phyloP scores from a whole-genome alignment of 2,113 vertebrate genomes.

The Numenius arquata region DNA sequence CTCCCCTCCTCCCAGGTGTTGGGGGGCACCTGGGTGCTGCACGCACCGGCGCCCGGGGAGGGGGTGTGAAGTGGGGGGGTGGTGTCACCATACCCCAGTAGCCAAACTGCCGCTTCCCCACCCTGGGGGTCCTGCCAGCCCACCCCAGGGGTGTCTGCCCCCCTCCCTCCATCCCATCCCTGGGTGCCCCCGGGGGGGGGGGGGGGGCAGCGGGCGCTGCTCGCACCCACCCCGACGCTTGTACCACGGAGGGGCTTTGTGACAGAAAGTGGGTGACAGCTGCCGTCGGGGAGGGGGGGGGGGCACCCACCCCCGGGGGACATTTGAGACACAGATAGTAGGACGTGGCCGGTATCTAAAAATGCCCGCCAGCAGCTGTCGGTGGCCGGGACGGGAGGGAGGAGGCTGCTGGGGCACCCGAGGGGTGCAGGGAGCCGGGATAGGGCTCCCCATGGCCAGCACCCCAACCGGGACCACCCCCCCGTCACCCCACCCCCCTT shows the following conservation, averaged over 20 bases:
- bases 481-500: no score
- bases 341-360: conserved; percentile 38
- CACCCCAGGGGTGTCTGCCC: not conserved
- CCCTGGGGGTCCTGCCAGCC: not conserved
- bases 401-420: not conserved
- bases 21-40: not conserved
- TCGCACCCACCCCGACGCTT: not conserved
- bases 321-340: conserved; percentile 46
- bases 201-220: not conserved
- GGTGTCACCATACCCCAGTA: no score
- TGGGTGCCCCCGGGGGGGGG: not conserved
- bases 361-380: conserved; percentile 37
- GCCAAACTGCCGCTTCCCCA: not conserved
- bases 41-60: no score
- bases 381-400: fast-evolving
- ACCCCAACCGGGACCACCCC: fast-evolving
- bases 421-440: not conserved
- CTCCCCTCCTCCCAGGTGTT: not conserved
- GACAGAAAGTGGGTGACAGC: conserved; percentile 14
- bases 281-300: not conserved
- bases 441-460: not conserved
- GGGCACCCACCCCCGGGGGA: not conserved
- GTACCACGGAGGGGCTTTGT: fast-evolving
- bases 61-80: no score
- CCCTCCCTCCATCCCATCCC: no score